Conservation (phyloP, 2,888 invertebrate species). For the Choristoneura rosaceana region DNA sequence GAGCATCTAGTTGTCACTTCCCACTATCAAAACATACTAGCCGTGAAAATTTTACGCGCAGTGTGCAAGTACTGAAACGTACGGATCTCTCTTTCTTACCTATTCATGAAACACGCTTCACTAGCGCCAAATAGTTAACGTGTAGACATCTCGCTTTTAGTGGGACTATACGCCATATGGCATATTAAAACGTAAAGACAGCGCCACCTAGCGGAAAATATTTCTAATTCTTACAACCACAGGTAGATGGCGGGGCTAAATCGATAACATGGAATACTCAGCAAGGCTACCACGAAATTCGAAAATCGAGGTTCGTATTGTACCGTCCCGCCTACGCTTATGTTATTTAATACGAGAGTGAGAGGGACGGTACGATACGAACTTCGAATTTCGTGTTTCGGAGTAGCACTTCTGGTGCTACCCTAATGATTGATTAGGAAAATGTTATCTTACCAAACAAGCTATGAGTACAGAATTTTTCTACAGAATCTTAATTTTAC, state of each 20-base stretch:
- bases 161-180: conserved; percentile 43
- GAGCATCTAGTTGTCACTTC: conserved; percentile 45
- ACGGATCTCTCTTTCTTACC: conserved; percentile 65
- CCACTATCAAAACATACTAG: conserved; percentile 49
- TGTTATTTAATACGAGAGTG: too few relatives aligned
- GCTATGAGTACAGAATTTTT: not conserved
- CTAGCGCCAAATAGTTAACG: conserved; percentile 47
- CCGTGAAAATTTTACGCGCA: conserved; percentile 40
- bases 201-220: conserved; percentile 46
- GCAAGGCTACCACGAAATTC: too few relatives aligned
- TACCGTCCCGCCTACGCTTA: too few relatives aligned
- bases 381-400: too few relatives aligned
- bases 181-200: conserved; percentile 8
- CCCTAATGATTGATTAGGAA: not conserved
- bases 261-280: conserved; percentile 43
- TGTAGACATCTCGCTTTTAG: conserved; percentile 35
- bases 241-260: conserved; percentile 60
- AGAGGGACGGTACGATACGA: too few relatives aligned
- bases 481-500: not conserved
- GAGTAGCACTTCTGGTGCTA: too few relatives aligned
- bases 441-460: not conserved
- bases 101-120: conserved; percentile 34
- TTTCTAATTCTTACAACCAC: conserved; percentile 9
- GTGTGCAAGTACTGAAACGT: conserved; percentile 35
- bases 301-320: too few relatives aligned